Base-by-base conservation (phyloP, 2,888 invertebrate genomes). In the Dermolepida albohirtum region DNA sequence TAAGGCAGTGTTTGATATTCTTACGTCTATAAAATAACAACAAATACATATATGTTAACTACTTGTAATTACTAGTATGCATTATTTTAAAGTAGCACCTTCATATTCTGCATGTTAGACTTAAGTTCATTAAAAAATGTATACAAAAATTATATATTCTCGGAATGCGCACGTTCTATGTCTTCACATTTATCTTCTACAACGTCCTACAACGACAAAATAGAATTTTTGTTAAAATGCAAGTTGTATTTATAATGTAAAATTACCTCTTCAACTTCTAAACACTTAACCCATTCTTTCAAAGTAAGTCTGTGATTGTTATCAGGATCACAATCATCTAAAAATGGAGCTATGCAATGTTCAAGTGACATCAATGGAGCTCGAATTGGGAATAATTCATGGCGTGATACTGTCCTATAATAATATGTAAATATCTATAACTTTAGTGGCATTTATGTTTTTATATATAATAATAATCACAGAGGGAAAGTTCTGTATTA, bases 331-430 rank as follows among this genome's bases (percentile, higher is more conserved):
- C 98, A 98, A 29, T 87, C 87, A 84, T 97, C 92, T 72, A 98
- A 89, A 89, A 98, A 98, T 44, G 97, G 96, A 69, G 95, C 94
- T 84, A 98, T 97, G 86, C 98, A 98, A 83, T 97, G 97, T 85
- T 98, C 98, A 85, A 98, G 89, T 41, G 97, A 90, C 89, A 97
- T 93, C 72, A 98, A 87, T 1, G 97, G 96, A 59, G 97, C 97
- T 70, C 96, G 90, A 81, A 97, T 95, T 64, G 97, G 97, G 88
- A 97, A 97, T 79, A 98, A 86, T 85, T 98, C 98, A 86, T 97
- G 96, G 43, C 95, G 90, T 27, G 96, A 96, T 50, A 98, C 95
- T 72, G 89, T 81, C 78, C 92, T 90, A 76, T 7, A 47, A 47
- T 1, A 29, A 44, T 29, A 8, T 10, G n/a, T 22, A 22, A 22